Evolutionary conservation across 2,113 vertebrate species (phyloP).

Genomic region (Natator depressus): DNA sequence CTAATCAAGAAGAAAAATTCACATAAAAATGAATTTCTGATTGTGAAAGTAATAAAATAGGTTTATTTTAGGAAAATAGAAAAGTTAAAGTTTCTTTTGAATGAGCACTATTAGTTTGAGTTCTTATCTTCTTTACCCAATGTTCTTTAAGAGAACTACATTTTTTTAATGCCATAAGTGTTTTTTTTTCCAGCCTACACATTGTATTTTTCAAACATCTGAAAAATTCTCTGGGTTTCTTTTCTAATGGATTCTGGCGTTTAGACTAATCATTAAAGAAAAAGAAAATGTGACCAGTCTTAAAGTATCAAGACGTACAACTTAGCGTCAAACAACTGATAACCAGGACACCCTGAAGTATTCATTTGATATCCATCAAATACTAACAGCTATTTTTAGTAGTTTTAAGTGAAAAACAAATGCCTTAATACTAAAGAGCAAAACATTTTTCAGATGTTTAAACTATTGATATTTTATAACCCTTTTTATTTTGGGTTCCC

Average conservation of each 20-base stretch:
- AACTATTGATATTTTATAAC: constrained; percentile 37
- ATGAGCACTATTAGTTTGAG: background rate
- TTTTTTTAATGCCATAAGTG: background rate
- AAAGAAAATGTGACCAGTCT: background rate
- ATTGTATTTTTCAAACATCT: background rate
- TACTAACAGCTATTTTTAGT: constrained; percentile 10
- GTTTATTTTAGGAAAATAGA: background rate
- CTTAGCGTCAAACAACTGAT: background rate
- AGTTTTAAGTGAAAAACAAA: constrained; percentile 14
- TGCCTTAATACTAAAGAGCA: background rate
- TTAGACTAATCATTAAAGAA: background rate
- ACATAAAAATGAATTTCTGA: background rate
- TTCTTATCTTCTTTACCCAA: background rate
- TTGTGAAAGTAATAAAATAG: background rate
- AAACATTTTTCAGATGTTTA: constrained; percentile 43
- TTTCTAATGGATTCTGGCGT: constrained; percentile 11
- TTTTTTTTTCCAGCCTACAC: background rate
- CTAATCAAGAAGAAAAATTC: background rate
- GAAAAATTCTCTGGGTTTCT: background rate
- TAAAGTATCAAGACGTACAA: background rate
- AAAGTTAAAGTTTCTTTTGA: background rate
- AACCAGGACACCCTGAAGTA: background rate
- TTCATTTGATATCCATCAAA: constrained; percentile 2
- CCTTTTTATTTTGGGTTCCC: constrained; percentile 49
- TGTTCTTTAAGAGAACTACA: background rate